Evolutionary conservation across 2,797 vertebrate genomes (phyloP).

Genomic region (Crenuchus spilurus): DNA sequence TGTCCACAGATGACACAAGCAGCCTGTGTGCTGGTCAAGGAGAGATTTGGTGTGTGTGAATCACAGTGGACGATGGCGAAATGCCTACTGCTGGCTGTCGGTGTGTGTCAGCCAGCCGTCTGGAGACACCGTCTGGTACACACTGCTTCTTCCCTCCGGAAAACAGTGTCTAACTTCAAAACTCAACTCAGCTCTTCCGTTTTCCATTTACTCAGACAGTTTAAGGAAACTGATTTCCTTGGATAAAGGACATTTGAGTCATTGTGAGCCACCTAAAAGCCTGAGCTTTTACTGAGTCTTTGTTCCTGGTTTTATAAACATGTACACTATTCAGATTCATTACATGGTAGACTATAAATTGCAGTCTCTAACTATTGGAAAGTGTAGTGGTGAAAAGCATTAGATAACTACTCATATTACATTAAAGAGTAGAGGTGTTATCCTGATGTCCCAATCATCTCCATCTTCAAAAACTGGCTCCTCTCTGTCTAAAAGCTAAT

Average conservation of each 20-base stretch:
- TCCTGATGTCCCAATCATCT: too few relatives aligned
- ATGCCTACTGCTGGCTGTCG: constrained; percentile 39
- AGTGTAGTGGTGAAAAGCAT: too few relatives aligned
- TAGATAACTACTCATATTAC: too few relatives aligned
- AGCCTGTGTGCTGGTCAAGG: constrained; percentile 11
- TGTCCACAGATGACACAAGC: background rate
- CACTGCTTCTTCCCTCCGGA: constrained; percentile 21
- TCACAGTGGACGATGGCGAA: constrained; percentile 26
- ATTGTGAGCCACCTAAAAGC: background rate
- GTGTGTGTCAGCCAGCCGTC: constrained; percentile 39
- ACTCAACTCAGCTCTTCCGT: too few relatives aligned
- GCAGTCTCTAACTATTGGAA: too few relatives aligned
- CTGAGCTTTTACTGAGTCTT: background rate
- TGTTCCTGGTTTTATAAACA: background rate
- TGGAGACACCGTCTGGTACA: constrained; percentile 22
- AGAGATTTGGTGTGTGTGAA: constrained; percentile 21
- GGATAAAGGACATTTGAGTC: too few relatives aligned
- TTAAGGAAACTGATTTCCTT: background rate
- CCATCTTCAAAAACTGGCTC: too few relatives aligned
- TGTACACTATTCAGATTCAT: background rate
- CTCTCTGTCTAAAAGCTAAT: too few relatives aligned
- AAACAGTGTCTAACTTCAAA: background rate
- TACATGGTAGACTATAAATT: background rate
- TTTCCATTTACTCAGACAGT: background rate
- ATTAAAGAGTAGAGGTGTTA: too few relatives aligned